Conservation (phyloP, 2,888 invertebrate genomes). For the Eilema caniola region DNA sequence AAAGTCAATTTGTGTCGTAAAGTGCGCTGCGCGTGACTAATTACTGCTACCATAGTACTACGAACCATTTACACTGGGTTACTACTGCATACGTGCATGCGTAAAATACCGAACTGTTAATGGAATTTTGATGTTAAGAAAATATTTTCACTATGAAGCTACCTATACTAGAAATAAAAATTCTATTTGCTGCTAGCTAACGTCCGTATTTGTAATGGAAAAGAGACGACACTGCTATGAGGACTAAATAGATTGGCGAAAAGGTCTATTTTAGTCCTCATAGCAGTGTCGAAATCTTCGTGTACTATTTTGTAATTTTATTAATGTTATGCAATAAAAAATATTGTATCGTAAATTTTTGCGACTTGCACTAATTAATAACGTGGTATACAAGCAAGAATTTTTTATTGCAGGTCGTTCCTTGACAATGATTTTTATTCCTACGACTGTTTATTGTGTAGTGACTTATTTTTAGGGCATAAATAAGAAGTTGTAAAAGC, state of each 20-base stretch:
- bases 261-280: no score
- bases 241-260: no score
- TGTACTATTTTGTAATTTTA: no score
- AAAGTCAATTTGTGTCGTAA: conserved; percentile 23
- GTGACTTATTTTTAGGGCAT: background rate
- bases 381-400: background rate
- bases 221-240: background rate
- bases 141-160: conserved; percentile 5
- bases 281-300: no score
- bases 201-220: background rate
- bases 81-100: conserved; percentile 25
- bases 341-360: no score
- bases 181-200: background rate
- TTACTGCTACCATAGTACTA: conserved; percentile 8
- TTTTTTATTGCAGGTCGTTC: background rate
- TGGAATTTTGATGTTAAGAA: conserved; percentile 29
- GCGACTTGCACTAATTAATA: no score
- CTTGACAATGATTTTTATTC: background rate
- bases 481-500: background rate
- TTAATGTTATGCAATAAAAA: no score
- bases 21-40: conserved; percentile 30
- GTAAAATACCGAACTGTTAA: conserved; percentile 21
- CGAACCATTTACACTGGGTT: conserved; percentile 10
- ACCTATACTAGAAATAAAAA: background rate
- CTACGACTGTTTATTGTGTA: background rate